A percentile compares a stretch with the other conserved stretches of the same genome.
Evolutionary conservation across 1,140 invertebrate genomes (phyloP).

Genomic region (Heliconius eleuchia): DNA sequence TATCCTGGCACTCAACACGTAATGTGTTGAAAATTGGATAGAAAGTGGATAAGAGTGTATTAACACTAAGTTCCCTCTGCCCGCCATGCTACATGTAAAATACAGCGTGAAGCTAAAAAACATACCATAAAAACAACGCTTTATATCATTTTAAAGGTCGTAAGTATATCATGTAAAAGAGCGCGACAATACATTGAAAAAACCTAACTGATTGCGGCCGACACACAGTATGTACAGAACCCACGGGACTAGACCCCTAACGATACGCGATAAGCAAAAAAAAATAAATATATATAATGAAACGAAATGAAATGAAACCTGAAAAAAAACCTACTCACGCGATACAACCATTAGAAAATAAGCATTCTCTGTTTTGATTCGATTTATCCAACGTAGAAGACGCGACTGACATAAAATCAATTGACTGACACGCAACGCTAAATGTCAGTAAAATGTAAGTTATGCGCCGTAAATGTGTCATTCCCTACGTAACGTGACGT

Average conservation of each 20-base stretch:
- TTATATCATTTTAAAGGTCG: neutral
- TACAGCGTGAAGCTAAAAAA: neutral
- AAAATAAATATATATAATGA: constrained; percentile 22
- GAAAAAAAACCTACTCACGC: constrained; percentile 53
- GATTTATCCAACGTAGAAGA: constrained; percentile 72
- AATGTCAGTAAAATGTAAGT: constrained; percentile 78
- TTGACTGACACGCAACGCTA: constrained; percentile 73
- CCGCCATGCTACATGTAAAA: neutral
- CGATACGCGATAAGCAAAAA: constrained; percentile 45
- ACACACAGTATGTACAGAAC: constrained; percentile 21
- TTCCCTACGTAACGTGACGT: constrained; percentile 75
- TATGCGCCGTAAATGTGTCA: constrained; percentile 79
- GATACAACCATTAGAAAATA: constrained; percentile 75
- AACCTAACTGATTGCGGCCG: constrained; percentile 40
- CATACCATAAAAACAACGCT: neutral
- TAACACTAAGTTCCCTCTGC: neutral
- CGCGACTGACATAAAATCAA: constrained; percentile 76
- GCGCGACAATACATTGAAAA: constrained; percentile 26
- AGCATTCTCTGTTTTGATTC: constrained; percentile 70
- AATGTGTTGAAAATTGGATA: constrained; percentile 35
- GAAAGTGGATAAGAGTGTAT: constrained; percentile 10
- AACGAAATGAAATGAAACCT: constrained; percentile 24
- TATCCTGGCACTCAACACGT: constrained; percentile 32
- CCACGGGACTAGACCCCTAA: constrained; percentile 35
- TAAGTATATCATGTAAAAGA: constrained; percentile 34